Conservation (phyloP, 2,888 invertebrate genomes). For the Polydrusus tereticollis region DNA sequence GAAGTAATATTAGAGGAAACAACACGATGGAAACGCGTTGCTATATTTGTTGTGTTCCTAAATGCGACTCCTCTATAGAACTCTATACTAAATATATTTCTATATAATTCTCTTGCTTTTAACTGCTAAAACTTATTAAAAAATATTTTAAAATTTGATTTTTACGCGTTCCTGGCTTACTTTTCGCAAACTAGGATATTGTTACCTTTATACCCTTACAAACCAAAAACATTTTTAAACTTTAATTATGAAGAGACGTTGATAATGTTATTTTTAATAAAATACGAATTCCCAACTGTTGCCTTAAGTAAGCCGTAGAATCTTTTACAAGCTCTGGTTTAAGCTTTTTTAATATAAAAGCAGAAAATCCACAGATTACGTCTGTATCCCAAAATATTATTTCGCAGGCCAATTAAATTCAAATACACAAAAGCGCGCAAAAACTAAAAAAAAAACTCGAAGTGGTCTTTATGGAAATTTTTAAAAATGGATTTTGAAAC, state of each 20-base stretch:
- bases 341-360: conserved; percentile 11
- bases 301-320: conserved; percentile 9
- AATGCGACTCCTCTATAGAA: no score
- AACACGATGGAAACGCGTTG: background rate
- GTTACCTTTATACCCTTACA: no score
- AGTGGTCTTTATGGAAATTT: conserved; percentile 2
- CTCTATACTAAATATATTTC: no score
- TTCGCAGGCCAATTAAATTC: conserved; percentile 18
- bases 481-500: conserved; percentile 6
- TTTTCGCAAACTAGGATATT: no score
- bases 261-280: no score
- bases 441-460: background rate
- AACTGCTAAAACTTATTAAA: no score
- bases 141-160: no score
- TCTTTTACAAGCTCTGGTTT: background rate
- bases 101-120: no score
- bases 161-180: no score
- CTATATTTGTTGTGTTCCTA: background rate
- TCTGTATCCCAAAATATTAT: conserved; percentile 24
- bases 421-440: conserved; percentile 7
- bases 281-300: conserved; percentile 11
- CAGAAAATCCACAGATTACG: background rate
- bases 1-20: conserved; percentile 5
- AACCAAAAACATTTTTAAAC: no score
- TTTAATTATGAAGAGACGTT: no score